phyloP scores from a whole-genome alignment of 1,140 invertebrate genomes.

The Brachionus manjavacas region DNA sequence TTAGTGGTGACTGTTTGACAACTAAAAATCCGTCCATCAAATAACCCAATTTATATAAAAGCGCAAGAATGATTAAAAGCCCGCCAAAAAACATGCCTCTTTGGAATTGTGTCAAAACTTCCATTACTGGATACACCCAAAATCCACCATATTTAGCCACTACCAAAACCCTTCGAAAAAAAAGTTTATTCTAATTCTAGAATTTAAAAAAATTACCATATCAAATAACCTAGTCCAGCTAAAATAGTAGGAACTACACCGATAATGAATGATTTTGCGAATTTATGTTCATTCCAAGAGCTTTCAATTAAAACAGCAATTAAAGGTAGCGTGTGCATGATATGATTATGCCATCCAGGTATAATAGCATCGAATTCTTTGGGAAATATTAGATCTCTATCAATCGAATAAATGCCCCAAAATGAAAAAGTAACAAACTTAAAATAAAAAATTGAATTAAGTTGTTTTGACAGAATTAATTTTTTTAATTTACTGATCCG shows the following conservation, averaged over 20 bases:
- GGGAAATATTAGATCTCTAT: constrained; percentile 78
- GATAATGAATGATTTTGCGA: background rate
- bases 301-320: constrained; percentile 7
- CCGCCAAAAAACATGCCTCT: background rate
- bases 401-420: constrained; percentile 75
- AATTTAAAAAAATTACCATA: background rate
- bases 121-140: constrained; percentile 39
- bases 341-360: constrained; percentile 79
- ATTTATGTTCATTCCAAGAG: background rate
- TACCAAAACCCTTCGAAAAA: background rate
- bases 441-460: background rate
- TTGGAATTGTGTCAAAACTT: background rate
- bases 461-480: background rate
- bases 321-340: constrained; percentile 60
- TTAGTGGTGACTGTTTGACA: background rate
- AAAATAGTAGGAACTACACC: background rate
- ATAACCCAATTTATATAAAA: background rate
- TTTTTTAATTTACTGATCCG: background rate
- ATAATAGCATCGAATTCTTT: constrained; percentile 70
- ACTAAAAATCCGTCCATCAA: background rate
- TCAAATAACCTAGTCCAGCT: background rate
- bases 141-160: constrained; percentile 11
- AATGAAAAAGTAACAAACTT: constrained; percentile 80
- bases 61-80: background rate
- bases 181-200: background rate